phyloP scores from a whole-genome alignment of 2,888 invertebrate species.

The Oligia strigilis region DNA sequence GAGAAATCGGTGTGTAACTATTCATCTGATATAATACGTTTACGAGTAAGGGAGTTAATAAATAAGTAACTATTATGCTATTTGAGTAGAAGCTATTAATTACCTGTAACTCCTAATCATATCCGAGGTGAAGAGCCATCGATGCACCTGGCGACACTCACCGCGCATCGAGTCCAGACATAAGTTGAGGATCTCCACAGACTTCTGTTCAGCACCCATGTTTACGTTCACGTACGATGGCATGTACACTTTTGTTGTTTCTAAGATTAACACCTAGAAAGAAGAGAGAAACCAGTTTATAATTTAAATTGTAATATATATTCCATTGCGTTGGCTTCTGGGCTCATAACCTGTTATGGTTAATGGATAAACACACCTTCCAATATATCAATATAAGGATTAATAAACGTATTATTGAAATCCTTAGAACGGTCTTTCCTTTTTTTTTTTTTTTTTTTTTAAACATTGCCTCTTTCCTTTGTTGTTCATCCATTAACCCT shows the following conservation, averaged over 20 bases:
- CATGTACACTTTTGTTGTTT: slow-evolving; percentile 97
- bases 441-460: too few relatives aligned
- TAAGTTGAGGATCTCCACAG: slow-evolving; percentile 96
- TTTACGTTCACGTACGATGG: slow-evolving; percentile 99
- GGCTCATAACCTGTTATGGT: too few relatives aligned
- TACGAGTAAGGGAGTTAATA: not conserved
- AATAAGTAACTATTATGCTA: not conserved
- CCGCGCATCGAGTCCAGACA: slow-evolving; percentile 95
- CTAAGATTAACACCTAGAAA: slow-evolving; percentile 94
- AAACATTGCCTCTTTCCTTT: too few relatives aligned
- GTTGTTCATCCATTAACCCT: too few relatives aligned
- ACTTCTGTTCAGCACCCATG: slow-evolving; percentile 97
- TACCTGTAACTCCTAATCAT: slow-evolving; percentile 96
- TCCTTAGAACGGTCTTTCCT: too few relatives aligned
- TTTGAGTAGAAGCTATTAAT: not conserved
- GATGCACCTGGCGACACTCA: slow-evolving; percentile 95
- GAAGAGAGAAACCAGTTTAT: not conserved
- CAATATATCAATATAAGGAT: too few relatives aligned
- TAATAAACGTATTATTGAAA: too few relatives aligned
- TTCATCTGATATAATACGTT: too few relatives aligned
- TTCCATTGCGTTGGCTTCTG: too few relatives aligned
- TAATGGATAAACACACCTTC: too few relatives aligned
- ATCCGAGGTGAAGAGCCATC: slow-evolving; percentile 98
- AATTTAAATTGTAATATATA: not conserved
- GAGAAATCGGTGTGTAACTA: too few relatives aligned